Evolutionary conservation across 2,888 invertebrate genomes (phyloP), one percentile per base, ranked within the genome.

Genomic region (Esperia sulphurella): DNA sequence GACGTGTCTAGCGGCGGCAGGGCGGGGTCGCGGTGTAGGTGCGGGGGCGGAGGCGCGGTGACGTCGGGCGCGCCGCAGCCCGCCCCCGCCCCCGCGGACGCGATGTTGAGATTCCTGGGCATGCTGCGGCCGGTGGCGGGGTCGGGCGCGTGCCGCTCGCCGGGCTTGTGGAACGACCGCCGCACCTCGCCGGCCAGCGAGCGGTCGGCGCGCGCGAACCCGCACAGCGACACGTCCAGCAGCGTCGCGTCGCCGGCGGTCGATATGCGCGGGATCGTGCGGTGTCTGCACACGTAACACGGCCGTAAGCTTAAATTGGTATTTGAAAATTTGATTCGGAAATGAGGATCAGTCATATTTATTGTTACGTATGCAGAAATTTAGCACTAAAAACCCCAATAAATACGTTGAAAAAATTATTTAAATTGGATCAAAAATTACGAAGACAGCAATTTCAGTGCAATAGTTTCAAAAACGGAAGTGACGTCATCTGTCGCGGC

Each of bases 31-130:
- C 40, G 29, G 10, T 35, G n/a, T 3, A 8, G n/a, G 3, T 6
- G 8, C 8, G 10, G 7, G 8, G 8, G 3, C 35, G 8, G n/a
- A 6, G 8, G n/a, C 2, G 51, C 53, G 1, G 53, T 49, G 28
- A 55, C 59, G 14, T 40, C 30, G 52, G 53, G 40, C 51, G 57
- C 58, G 44, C 41, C 45, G 41, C 31, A 4, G 54, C 55, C 6
- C 48, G 37, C 21, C 43, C 9, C 14, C 51, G 62, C 61, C 29
- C 61, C 58, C 48, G 65, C 61, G 21, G 76, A 65, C 10, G 83
- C 80, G 37, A 82, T 71, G 67, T 92, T 88, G 13, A 92, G 90
- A 61, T 92, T 91, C 29, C 92, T 83, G 38, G 92, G 91, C 80
- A 86, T 79, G 62, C 76, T 79, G 82, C 92, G 63, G 61, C 83